These are phyloP conservation scores for Alaudala cheleensis DNA, from an alignment of 2,113 vertebrate species.

Conservation along the genomic window DNA sequence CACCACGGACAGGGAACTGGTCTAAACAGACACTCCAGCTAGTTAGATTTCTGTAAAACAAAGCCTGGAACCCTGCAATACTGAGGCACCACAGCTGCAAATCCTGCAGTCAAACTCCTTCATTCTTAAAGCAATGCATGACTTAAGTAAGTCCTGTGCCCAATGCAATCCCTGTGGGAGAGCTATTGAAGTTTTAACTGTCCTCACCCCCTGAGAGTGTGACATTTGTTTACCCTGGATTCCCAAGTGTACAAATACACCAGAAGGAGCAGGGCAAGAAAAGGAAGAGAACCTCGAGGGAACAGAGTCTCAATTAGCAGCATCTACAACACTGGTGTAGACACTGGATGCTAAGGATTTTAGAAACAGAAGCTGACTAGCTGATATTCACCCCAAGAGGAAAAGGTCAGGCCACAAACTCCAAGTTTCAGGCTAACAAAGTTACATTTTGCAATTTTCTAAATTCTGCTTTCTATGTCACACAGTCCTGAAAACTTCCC, in stretches of 20 bases:
- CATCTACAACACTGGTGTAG: not conserved
- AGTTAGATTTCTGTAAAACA: not conserved
- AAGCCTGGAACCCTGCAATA: not conserved
- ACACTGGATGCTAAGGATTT: not conserved
- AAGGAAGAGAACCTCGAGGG: not conserved
- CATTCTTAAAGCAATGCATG: no score
- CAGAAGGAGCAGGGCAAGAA: not conserved
- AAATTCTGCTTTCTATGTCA: not conserved
- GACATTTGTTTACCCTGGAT: not conserved
- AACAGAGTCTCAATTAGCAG: not conserved
- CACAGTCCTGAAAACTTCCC: not conserved
- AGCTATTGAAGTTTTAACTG: not conserved
- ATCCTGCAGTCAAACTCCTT: not conserved
- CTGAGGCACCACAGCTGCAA: not conserved
- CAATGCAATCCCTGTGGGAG: not conserved
- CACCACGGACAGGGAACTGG: not conserved
- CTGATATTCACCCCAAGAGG: not conserved
- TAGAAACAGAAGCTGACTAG: not conserved
- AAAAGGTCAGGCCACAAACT: not conserved
- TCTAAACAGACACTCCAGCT: not conserved
- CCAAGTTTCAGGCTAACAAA: not conserved
- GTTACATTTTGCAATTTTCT: not conserved
- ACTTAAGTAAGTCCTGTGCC: not conserved
- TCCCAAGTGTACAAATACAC: not conserved
- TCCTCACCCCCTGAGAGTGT: not conserved